Evolutionary conservation across 2,797 vertebrate genomes (phyloP).

Genomic region (Cyprinodon diabolis): DNA sequence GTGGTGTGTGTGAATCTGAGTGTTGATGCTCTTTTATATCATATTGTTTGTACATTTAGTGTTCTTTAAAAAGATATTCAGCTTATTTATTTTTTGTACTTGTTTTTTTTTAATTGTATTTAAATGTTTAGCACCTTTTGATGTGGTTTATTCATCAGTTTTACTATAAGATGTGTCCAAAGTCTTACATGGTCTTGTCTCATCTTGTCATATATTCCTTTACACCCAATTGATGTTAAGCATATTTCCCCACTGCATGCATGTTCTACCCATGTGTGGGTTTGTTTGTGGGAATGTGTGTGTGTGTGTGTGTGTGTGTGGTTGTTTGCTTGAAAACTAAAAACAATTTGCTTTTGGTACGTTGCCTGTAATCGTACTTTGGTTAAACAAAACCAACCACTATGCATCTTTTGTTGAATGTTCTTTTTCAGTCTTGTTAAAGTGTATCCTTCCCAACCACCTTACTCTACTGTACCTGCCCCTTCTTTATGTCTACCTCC

Average conservation of each 20-base stretch:
- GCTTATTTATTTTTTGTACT: constrained; percentile 25
- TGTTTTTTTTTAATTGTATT: constrained; percentile 40
- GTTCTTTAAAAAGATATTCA: constrained; percentile 26
- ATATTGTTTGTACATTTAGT: constrained; percentile 41
- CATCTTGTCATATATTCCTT: constrained; percentile 33
- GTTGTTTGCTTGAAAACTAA: constrained; percentile 35
- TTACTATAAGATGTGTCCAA: constrained; percentile 38
- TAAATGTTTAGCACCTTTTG: constrained; percentile 33
- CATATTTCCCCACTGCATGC: constrained; percentile 65
- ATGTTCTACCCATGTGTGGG: constrained; percentile 47
- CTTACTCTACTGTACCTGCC: constrained; percentile 34
- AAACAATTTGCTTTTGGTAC: constrained; percentile 43
- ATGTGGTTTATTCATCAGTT: constrained; percentile 27
- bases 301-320: constrained; percentile 25
- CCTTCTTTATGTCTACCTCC: constrained; percentile 19
- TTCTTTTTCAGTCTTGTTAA: constrained; percentile 48
- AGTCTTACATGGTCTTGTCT: constrained; percentile 32
- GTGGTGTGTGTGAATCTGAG: constrained; percentile 42
- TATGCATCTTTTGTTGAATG: constrained; percentile 70
- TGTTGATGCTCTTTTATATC: constrained; percentile 34
- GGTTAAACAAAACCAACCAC: constrained; percentile 45
- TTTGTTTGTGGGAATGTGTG: constrained; percentile 31
- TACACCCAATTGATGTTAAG: constrained; percentile 44
- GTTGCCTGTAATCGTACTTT: constrained; percentile 67
- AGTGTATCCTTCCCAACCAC: constrained; percentile 20